These are phyloP conservation scores for Smittia sp. DNA, from an alignment of 2,888 invertebrate genomes.

Conservation along the genomic window DNA sequence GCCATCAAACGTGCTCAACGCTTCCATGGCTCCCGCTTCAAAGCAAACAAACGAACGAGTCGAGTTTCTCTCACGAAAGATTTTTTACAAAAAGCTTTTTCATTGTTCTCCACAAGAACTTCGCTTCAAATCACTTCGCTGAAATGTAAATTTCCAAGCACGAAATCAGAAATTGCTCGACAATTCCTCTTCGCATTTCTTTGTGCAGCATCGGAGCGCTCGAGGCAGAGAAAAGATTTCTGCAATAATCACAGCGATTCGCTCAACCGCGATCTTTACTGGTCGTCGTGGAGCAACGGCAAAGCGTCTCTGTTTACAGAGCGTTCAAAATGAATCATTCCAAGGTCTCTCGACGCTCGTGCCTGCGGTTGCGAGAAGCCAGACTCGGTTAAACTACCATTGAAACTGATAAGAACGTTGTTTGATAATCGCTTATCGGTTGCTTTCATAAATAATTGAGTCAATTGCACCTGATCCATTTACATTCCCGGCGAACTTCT, in stretches of 20 bases:
- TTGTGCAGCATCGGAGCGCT: neutral
- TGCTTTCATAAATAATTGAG: neutral
- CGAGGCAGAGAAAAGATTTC: neutral
- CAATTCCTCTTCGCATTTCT: neutral
- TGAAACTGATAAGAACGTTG: neutral
- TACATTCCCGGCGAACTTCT: neutral
- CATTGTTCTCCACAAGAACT: neutral
- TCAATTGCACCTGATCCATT: neutral
- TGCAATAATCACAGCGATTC: neutral
- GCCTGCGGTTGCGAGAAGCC: neutral
- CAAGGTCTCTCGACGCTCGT: neutral
- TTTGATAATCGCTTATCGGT: neutral
- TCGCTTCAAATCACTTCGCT: too few relatives aligned
- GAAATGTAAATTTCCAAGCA: neutral
- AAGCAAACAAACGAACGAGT: neutral
- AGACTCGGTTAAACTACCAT: neutral
- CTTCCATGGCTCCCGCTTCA: neutral
- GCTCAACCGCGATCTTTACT: neutral
- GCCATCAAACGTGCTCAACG: neutral
- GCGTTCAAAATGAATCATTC: neutral
- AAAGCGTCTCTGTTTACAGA: slow-evolving; percentile 18
- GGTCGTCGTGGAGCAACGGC: neutral
- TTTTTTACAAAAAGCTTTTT: neutral
- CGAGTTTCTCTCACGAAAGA: neutral
- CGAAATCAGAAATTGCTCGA: neutral